Percentiles rank a stretch among this genome's conserved stretches.
These are phyloP conservation scores for Cnemophilus loriae DNA, from an alignment of 2,113 vertebrate species.

Conservation along the genomic window DNA sequence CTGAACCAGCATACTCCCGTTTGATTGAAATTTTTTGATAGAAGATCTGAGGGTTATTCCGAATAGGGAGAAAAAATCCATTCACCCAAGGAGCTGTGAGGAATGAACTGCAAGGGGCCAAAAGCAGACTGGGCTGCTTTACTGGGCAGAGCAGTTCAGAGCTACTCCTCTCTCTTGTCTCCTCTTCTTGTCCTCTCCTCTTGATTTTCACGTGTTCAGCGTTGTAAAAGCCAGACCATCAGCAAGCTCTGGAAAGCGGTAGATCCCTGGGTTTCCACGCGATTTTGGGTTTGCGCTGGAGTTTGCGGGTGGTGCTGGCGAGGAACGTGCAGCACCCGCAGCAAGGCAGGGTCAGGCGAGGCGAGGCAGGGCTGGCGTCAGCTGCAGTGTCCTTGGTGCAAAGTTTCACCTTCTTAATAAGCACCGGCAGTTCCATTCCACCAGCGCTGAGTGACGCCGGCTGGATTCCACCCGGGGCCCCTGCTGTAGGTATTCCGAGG, in stretches of 20 bases:
- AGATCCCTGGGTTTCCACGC: accelerated
- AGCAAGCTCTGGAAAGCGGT: background rate
- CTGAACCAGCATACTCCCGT: background rate
- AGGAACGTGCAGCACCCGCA: accelerated
- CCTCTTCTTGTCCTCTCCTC: background rate
- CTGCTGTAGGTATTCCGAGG: background rate
- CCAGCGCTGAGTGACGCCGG: background rate
- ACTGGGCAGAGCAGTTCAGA: background rate
- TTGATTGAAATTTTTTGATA: background rate
- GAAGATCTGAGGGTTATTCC: background rate
- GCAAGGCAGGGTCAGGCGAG: background rate
- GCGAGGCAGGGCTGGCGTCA: background rate
- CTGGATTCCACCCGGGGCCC: background rate
- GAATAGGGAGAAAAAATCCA: background rate
- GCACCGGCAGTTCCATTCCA: background rate
- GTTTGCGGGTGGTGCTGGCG: background rate
- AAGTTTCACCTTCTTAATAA: background rate
- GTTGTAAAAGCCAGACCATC: background rate
- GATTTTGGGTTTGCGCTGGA: background rate
- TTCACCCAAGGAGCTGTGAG: background rate
- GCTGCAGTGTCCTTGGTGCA: background rate
- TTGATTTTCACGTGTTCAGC: background rate
- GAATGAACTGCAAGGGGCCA: background rate
- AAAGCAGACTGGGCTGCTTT: background rate
- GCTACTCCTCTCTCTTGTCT: background rate